Evolutionary conservation across 92 coral and sea anemone species (phyloP), one percentile per base, ranked within the genome.

Genomic region (Plumapathes pennacea): DNA sequence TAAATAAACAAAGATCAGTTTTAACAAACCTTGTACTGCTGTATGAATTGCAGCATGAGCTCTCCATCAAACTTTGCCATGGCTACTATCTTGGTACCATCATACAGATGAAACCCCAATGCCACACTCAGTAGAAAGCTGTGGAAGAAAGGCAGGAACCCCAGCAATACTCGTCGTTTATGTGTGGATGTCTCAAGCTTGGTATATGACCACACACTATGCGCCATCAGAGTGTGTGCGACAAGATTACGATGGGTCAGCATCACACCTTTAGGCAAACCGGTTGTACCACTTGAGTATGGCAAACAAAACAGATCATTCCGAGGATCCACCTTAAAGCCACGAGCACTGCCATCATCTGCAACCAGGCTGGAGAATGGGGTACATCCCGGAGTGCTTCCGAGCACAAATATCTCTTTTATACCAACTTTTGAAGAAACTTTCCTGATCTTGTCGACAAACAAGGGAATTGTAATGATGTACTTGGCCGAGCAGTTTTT

Each of bases 211-310:
- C 4, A 2, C n/a, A n/a, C n/a, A n/a, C n/a, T n/a, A n/a, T n/a
- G n/a, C n/a, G n/a, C n/a, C 39, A 59, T 25, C 11, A 25, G 13
- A 15, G 59, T 28, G 43, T 72, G 67, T 5, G 76, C 69, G 3
- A 82, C 48, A 30, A 81, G 38, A 46, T 72, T 85, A 46, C 67
- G 60, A 72, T 89, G 97, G 12, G 97, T 89, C 21, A 89, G 32
- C 97, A 89, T 89, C 25, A 85, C 94, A 11, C 97, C 97, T 42
- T 85, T 85, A 17, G 92, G 97, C 9, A 80, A 41, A 10, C 97
- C 97, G 23, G 97, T 89, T 20, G 97, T 89, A 2, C 97, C 97
- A 52, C 97, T 89, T 9, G 97, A 89, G 46, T 85, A 85, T 3
- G 92, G 89, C 25, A 89, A 40, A 34, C 43, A 41, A 9, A 84